Percentiles rank a stretch among this genome's conserved stretches.
Evolutionary conservation across 2,888 invertebrate genomes (phyloP).

Genomic region (Parasteatoda lunata): DNA sequence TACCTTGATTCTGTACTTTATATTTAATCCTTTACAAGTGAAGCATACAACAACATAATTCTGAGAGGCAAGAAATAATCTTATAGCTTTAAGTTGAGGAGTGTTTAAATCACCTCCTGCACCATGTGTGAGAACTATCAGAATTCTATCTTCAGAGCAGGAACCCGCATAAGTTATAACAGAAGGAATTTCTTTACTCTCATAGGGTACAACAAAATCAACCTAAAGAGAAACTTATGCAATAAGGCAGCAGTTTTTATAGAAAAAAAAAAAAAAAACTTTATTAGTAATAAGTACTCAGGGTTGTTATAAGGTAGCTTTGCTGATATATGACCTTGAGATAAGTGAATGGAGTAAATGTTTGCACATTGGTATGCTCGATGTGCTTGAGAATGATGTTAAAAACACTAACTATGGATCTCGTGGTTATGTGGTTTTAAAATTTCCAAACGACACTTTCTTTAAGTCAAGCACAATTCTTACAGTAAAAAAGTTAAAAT

Average conservation of each 20-base stretch:
- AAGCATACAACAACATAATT: slow-evolving; percentile 36
- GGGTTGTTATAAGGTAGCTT: too few species aligned
- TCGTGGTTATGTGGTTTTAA: too few species aligned
- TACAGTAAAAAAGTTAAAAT: too few species aligned
- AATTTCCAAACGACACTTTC: too few species aligned
- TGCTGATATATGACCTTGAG: too few species aligned
- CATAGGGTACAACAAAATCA: slow-evolving; percentile 18
- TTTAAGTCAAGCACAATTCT: too few species aligned
- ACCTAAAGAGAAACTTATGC: slow-evolving; percentile 3
- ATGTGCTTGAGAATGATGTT: too few species aligned
- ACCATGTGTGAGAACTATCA: slow-evolving; percentile 55
- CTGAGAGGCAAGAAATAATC: slow-evolving; percentile 7
- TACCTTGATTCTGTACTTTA: slow-evolving; percentile 43
- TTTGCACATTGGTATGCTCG: too few species aligned
- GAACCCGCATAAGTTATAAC: background rate
- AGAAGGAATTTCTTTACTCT: slow-evolving; percentile 22
- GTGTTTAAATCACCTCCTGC: slow-evolving; percentile 53
- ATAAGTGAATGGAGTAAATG: too few species aligned
- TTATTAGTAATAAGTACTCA: too few species aligned
- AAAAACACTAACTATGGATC: too few species aligned
- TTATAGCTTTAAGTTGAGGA: slow-evolving; percentile 36
- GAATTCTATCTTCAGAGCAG: background rate
- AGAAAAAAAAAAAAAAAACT: too few species aligned
- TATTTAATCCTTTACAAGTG: slow-evolving; percentile 55
- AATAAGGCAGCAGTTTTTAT: background rate